phyloP scores from a whole-genome alignment of 2,797 vertebrate genomes.

The Chiroxiphia lanceolata region DNA sequence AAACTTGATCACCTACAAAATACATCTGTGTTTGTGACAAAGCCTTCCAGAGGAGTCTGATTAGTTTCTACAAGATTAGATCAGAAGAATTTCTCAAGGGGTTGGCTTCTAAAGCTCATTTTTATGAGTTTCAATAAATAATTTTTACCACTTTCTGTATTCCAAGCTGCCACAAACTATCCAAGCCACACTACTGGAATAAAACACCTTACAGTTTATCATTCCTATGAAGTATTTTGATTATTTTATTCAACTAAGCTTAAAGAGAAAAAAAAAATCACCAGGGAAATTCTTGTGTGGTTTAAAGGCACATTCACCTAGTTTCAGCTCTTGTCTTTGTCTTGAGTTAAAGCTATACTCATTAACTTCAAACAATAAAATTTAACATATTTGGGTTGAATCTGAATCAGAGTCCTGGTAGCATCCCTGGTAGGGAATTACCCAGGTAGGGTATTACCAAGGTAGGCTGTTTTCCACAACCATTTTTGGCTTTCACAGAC shows the following conservation, averaged over 20 bases:
- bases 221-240: slow-evolving; percentile 63
- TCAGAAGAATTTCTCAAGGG: not conserved
- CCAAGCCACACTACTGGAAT: slow-evolving; percentile 29
- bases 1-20: not conserved
- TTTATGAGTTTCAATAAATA: slow-evolving; percentile 60
- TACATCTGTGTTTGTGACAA: not conserved
- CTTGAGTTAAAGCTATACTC: slow-evolving; percentile 48
- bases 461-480: not conserved
- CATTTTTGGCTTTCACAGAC: slow-evolving; percentile 1
- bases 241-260: slow-evolving; percentile 65
- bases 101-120: slow-evolving; percentile 47
- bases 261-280: not conserved
- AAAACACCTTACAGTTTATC: slow-evolving; percentile 63
- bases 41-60: not conserved
- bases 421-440: not conserved
- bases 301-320: slow-evolving; percentile 50
- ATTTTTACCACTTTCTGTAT: slow-evolving; percentile 43
- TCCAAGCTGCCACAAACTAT: slow-evolving; percentile 30
- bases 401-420: slow-evolving; percentile 21
- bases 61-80: not conserved
- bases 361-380: slow-evolving; percentile 58
- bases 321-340: slow-evolving; percentile 44
- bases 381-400: slow-evolving; percentile 9
- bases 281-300: slow-evolving; percentile 26
- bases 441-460: not conserved